These are phyloP conservation scores for Podilymbus podiceps DNA, from an alignment of 2,113 vertebrate species.

Conservation along the genomic window DNA sequence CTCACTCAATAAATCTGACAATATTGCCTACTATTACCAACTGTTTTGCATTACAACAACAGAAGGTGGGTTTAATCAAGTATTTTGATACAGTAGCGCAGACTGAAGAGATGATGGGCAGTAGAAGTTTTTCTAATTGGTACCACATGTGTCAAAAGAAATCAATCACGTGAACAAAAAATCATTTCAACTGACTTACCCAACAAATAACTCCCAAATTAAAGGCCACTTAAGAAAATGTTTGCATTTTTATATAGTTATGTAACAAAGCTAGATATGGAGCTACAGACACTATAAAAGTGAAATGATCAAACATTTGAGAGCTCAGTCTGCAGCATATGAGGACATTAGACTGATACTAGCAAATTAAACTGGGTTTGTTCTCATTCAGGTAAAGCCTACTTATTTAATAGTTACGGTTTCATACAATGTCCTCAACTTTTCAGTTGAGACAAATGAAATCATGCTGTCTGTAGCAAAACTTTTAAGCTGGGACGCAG, in stretches of 20 bases:
- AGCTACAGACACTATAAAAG: background rate
- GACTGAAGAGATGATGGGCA: constrained; percentile 42
- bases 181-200: background rate
- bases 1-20: constrained; percentile 65
- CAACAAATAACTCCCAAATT: background rate
- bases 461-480: background rate
- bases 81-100: constrained; percentile 56
- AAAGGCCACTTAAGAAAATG: background rate
- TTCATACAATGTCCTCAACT: background rate
- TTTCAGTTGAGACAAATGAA: background rate
- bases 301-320: background rate
- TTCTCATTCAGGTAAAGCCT: background rate
- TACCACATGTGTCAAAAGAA: constrained; percentile 52
- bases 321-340: background rate
- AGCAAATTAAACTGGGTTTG: background rate
- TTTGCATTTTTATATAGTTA: background rate
- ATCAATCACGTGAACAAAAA: constrained; percentile 8
- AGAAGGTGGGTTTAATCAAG: constrained; percentile 55
- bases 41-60: constrained; percentile 54
- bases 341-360: background rate
- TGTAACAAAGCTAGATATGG: background rate
- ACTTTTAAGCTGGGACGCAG: background rate
- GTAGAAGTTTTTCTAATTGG: constrained; percentile 43
- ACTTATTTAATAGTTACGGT: background rate
- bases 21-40: constrained; percentile 38